Evolutionary conservation across 35 echinoderm and acorn worm species (phyloP), one percentile per base, ranked within the genome.

Genomic region (Chiridota heheva): DNA sequence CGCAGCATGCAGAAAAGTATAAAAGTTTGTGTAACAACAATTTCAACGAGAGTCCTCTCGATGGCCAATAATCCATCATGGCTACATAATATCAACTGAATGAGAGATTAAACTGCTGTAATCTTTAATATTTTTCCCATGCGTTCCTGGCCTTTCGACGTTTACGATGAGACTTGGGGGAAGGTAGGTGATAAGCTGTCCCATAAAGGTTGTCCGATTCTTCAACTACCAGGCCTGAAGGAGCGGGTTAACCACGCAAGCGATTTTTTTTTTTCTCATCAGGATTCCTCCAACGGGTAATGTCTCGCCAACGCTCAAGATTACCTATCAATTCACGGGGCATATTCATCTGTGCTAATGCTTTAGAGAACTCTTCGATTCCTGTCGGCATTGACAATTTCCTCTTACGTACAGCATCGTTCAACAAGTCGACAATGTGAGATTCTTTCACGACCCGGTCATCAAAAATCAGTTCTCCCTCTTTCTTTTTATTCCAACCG

Each of bases 271-370:
- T n/a, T 15, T 46, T 42, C 2, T 13, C 69, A 18, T 46, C 41
- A 40, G 1, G 38, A 44, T 7, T 42, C 42, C 2, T 7, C 73
- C 43, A 77, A 2, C 26, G 34, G 4, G 28, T n/a, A 4, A 77
- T 25, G 0, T 77, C 73, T 33, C 20, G 4, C 73, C 73, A 77
- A 18, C 53, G 73, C 7, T 77, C 73, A 31, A 36, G 73, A 32
- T 77, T 77, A 36, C 73, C 55, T 4, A 77, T 77, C 0, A 77
- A 13, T 77, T 77, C 73, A 15, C 73, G 29, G 4, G 73, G 73
- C 40, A 40, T 53, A 35, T 77, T 77, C 13, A 77, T 7, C 17
- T 33, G 28, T 8, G 73, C 73, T 17, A 77, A n/a, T 5, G 29
- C 73, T 40, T 77, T 77, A 1, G 55, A 31, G 7, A 77, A 77